Base-by-base conservation (phyloP, 2,113 vertebrate genomes). In the Lampris incognitus region DNA sequence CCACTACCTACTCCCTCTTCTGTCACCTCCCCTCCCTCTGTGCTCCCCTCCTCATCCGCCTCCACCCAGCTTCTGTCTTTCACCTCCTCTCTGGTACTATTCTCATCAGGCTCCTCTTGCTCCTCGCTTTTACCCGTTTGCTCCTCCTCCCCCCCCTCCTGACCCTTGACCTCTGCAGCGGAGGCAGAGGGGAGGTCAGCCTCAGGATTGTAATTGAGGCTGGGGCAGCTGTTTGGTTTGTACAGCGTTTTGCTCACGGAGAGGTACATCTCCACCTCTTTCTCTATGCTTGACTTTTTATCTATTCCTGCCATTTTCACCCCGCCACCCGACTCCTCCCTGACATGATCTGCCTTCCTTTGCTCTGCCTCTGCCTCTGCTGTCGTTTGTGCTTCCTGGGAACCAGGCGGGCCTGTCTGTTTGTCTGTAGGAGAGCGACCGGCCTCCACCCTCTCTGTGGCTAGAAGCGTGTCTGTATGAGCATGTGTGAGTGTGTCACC, bases 141-240 rank as follows among this genome's bases (percentile, higher is more conserved):
- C 11, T 78, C 73, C 37, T 58, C 73, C 38, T 52, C 72, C 52
- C 67, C 69, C 38, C 50, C 72, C 52, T 66, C 69, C 49, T 79
- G 82, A 41, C 37, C 80, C 37, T 72, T n/a, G 36, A 10, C 75
- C 60, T 82, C 77, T 46, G 1, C 62, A 13, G 75, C 63, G 6
- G 65, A 52, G 40, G 3, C 13, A 24, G 24, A 24, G 2, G 49
- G 70, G 37, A 73, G 44, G 2, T 87, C 84, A 61, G 78, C 57
- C 9, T 73, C 66, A 1, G 55, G n/a, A 1, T 85, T 69, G 56
- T 76, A 87, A 50, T 69, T 82, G 39, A 93, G 89, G 72, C 85
- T 86, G 49, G 91, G 92, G 82, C 93, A 93, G 87, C 93, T 94
- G 74, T 40, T 87, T 0, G 87, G 88, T 63, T 93, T 94, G 75